These are phyloP conservation scores for Pseudomyrmex cubaensis DNA, from an alignment of 1,140 invertebrate species.

Conservation along the genomic window DNA sequence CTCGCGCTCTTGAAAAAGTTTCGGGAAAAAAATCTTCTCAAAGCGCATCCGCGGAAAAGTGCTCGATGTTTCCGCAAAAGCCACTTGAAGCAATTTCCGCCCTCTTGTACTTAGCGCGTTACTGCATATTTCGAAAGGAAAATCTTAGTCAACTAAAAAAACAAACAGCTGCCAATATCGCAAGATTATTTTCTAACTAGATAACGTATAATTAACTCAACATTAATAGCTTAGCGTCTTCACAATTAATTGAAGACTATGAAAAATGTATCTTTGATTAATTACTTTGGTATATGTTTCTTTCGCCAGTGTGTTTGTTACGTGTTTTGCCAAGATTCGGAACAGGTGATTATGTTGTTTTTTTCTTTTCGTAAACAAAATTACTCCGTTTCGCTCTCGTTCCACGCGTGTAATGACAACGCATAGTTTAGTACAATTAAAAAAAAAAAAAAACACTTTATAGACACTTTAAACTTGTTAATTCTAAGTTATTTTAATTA, in stretches of 20 bases:
- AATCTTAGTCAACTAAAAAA: constrained; percentile 68
- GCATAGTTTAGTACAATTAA: background rate
- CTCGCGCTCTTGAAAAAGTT: constrained; percentile 27
- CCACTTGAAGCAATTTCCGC: constrained; percentile 79
- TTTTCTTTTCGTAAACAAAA: too few species aligned
- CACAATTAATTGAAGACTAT: constrained; percentile 7
- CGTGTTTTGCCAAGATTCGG: background rate
- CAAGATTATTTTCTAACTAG: constrained; percentile 28
- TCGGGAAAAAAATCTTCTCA: constrained; percentile 24
- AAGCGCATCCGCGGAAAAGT: constrained; percentile 54
- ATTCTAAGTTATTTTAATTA: constrained; percentile 13
- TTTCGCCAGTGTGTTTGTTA: background rate
- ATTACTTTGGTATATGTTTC: constrained; percentile 39
- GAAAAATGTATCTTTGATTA: constrained; percentile 48
- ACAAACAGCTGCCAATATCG: constrained; percentile 74
- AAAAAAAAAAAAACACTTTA: constrained; percentile 14
- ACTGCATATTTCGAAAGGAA: constrained; percentile 59
- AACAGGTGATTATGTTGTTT: background rate
- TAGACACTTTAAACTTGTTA: background rate
- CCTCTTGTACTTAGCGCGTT: constrained; percentile 64
- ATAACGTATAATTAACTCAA: constrained; percentile 34
- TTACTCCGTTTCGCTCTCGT: too few species aligned
- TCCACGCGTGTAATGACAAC: too few species aligned
- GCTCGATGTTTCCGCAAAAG: constrained; percentile 73
- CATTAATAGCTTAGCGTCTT: constrained; percentile 31